These are phyloP conservation scores for Tribolium madens DNA, from an alignment of 1,140 invertebrate species.

Conservation along the genomic window DNA sequence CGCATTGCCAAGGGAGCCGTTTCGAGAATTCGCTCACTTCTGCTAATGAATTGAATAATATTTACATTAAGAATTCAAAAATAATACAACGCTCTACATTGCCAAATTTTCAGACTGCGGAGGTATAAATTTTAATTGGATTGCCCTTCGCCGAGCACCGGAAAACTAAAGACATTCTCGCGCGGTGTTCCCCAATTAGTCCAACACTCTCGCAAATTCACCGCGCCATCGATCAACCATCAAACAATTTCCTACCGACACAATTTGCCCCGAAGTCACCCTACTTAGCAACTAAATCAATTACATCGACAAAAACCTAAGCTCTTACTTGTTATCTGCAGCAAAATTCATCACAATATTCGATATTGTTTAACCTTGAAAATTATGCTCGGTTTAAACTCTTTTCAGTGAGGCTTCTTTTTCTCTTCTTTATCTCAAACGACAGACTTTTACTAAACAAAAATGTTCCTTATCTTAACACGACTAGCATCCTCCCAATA, in stretches of 20 bases:
- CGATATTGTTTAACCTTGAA: constrained; percentile 36
- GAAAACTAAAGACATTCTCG: constrained; percentile 33
- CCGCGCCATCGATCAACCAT: constrained; percentile 44
- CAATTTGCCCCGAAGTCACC: constrained; percentile 41
- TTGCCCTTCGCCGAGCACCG: constrained; percentile 6
- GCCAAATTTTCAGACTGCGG: constrained; percentile 39
- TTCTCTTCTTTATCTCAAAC: constrained; percentile 11
- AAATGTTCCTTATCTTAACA: neutral
- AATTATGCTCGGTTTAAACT: neutral
- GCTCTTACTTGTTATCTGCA: constrained; percentile 20
- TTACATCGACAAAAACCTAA: constrained; percentile 32
- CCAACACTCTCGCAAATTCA: constrained; percentile 33
- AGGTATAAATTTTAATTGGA: constrained; percentile 44
- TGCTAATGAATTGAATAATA: constrained; percentile 57
- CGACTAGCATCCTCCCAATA: neutral
- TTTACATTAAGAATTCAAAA: constrained; percentile 56
- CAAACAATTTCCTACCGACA: constrained; percentile 39
- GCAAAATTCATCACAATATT: constrained; percentile 19
- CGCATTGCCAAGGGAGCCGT: constrained; percentile 53
- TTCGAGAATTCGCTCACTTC: constrained; percentile 50
- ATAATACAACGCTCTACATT: constrained; percentile 47
- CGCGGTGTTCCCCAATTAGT: constrained; percentile 32
- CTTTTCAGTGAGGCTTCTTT: neutral
- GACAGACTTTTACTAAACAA: constrained; percentile 13
- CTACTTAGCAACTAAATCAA: constrained; percentile 37